Base-by-base conservation (phyloP, 2,797 vertebrate species). In the Sebastes steindachneri region DNA sequence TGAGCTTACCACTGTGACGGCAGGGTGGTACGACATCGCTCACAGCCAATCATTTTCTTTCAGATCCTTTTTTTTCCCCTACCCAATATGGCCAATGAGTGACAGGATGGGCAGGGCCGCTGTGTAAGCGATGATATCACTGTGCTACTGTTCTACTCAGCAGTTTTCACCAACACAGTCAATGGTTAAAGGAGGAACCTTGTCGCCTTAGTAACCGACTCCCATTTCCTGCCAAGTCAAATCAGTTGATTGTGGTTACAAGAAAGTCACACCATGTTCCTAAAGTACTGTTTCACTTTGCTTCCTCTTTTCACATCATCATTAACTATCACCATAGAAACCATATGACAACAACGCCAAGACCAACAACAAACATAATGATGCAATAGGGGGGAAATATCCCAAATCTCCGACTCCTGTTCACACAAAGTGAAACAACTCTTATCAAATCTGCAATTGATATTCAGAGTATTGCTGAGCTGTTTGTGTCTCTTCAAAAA, bases 21-120 rank as follows among this genome's bases (percentile, higher is more conserved):
- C 55, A 53, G 68, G 68, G 83, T 95, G 94, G 94, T 23, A 86
- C 91, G 95, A 96, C 93, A 94, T 91, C 83, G 89, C 84, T 45
- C 5, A 4, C 70, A 81, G 82, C 95, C 93, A 95, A 90, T 95
- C 88, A 23, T 72, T 68, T 82, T 55, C 41, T 1, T 25, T 6
- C 14, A 4, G 11, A 51, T 31, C 21, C 7, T 3, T 64, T 10
- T 48, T 41, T 68, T 65, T 63, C 25, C 64, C 31, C 65, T 74
- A 62, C 77, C 76, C 69, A 75, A 77, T 82, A 71, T 48, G 85
- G 68, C 73, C 63, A 75, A 64, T 72, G 41, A 37, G 54, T 72
- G 35, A 64, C 7, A 53, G 15, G 10, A 53, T 60, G 68, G 77
- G 80, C 26, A 48, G 68, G 77, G 73, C 67, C 17, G 3, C 3